phyloP scores from a whole-genome alignment of 2,888 invertebrate species.

The Aphrophora alni region DNA sequence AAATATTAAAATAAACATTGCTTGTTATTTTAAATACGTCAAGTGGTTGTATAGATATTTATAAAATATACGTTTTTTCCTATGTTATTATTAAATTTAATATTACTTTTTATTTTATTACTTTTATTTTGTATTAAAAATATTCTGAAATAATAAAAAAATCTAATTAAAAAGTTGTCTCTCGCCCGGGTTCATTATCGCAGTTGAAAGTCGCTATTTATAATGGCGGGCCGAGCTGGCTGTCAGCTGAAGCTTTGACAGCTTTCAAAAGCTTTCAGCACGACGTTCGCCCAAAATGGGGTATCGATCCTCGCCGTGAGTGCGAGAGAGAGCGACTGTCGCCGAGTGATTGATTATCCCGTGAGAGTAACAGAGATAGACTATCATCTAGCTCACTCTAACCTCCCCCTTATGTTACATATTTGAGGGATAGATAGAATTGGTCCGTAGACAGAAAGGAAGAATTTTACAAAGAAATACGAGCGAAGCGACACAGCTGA shows the following conservation, averaged over 20 bases:
- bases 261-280: conserved; percentile 22
- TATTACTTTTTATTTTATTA: no score
- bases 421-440: conserved; percentile 17
- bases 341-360: conserved; percentile 27
- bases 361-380: conserved; percentile 25
- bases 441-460: background rate
- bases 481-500: background rate
- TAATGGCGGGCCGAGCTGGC: conserved; percentile 26
- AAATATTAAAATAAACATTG: no score
- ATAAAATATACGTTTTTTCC: no score
- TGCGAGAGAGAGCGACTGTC: conserved; percentile 34
- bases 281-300: conserved; percentile 15
- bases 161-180: conserved; percentile 23
- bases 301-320: conserved; percentile 13
- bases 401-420: conserved; percentile 18
- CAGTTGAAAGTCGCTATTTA: conserved; percentile 19
- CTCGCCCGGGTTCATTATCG: conserved; percentile 25
- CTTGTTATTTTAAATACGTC: no score
- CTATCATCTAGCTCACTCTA: background rate
- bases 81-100: no score
- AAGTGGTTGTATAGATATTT: no score
- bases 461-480: background rate
- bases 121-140: no score
- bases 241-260: conserved; percentile 2
- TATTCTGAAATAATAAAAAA: background rate